These are phyloP conservation scores for Micromys minutus DNA, from an alignment of 2,113 vertebrate species.

Conservation along the genomic window DNA sequence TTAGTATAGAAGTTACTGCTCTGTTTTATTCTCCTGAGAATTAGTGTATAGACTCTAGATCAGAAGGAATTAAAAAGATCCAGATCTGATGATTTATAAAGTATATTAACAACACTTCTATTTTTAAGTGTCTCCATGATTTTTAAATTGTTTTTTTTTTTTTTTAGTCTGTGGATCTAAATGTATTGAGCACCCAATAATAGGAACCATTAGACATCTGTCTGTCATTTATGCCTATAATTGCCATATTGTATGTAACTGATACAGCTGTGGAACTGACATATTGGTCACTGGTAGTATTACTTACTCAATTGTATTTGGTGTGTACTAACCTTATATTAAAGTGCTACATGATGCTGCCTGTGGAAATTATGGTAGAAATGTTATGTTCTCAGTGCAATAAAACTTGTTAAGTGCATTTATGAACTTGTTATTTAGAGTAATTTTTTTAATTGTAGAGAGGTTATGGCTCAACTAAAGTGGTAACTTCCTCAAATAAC, in stretches of 20 bases:
- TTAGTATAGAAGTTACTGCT: slow-evolving; percentile 67
- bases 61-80: slow-evolving; percentile 46
- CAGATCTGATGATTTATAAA: slow-evolving; percentile 3
- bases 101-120: slow-evolving; percentile 40
- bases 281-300: neutral
- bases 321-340: neutral
- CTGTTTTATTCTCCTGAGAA: slow-evolving; percentile 59
- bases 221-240: slow-evolving; percentile 36
- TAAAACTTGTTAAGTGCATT: neutral
- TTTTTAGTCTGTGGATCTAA: neutral
- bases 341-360: neutral
- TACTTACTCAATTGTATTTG: slow-evolving; percentile 28
- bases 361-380: slow-evolving; percentile 23
- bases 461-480: neutral
- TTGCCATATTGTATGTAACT: neutral
- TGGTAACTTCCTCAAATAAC: slow-evolving; percentile 50
- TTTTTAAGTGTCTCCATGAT: slow-evolving; percentile 57
- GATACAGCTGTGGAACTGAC: neutral
- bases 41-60: slow-evolving; percentile 44
- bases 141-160: slow-evolving; percentile 49
- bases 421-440: slow-evolving; percentile 34
- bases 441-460: slow-evolving; percentile 59
- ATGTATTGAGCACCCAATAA: slow-evolving; percentile 19
- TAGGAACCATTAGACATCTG: neutral
- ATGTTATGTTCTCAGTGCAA: slow-evolving; percentile 40